Evolutionary conservation across 2,888 invertebrate genomes (phyloP).

Genomic region (Andrena camellia): DNA sequence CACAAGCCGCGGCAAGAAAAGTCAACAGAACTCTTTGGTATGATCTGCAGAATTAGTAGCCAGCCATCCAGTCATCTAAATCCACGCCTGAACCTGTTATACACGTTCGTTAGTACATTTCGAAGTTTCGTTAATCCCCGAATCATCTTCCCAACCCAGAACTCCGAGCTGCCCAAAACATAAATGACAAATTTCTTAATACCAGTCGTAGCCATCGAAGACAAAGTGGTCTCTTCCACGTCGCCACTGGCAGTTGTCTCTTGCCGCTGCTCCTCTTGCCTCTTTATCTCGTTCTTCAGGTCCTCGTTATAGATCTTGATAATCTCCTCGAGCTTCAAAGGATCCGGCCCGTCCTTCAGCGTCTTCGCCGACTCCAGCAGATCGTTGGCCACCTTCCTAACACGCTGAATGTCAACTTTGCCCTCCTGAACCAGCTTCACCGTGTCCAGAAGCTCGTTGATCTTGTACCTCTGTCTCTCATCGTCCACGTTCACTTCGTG

Average conservation of each 20-base stretch:
- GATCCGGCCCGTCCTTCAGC: slow-evolving; percentile 81
- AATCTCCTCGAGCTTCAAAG: slow-evolving; percentile 81
- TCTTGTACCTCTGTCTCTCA: slow-evolving; percentile 86
- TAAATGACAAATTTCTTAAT: slow-evolving; percentile 80
- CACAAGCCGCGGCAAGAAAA: background rate
- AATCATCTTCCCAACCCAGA: slow-evolving; percentile 75
- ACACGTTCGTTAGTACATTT: slow-evolving; percentile 71
- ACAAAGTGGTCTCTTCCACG: slow-evolving; percentile 11
- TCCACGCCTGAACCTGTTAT: slow-evolving; percentile 66
- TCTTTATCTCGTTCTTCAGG: slow-evolving; percentile 83
- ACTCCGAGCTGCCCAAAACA: slow-evolving; percentile 74
- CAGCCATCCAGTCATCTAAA: slow-evolving; percentile 51
- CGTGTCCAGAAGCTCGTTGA: slow-evolving; percentile 83
- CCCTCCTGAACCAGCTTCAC: slow-evolving; percentile 82
- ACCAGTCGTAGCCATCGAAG: slow-evolving; percentile 74
- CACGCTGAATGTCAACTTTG: slow-evolving; percentile 76
- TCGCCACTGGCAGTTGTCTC: slow-evolving; percentile 34
- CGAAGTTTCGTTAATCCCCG: slow-evolving; percentile 75
- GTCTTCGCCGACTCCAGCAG: slow-evolving; percentile 77
- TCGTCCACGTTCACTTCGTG: slow-evolving; percentile 73
- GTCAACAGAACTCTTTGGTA: background rate
- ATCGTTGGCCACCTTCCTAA: slow-evolving; percentile 77
- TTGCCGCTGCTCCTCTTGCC: slow-evolving; percentile 73
- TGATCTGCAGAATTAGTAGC: slow-evolving; percentile 6
- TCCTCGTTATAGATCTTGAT: slow-evolving; percentile 79